These are phyloP conservation scores for Pangasius macronema DNA, from an alignment of 2,797 vertebrate species.

Conservation along the genomic window DNA sequence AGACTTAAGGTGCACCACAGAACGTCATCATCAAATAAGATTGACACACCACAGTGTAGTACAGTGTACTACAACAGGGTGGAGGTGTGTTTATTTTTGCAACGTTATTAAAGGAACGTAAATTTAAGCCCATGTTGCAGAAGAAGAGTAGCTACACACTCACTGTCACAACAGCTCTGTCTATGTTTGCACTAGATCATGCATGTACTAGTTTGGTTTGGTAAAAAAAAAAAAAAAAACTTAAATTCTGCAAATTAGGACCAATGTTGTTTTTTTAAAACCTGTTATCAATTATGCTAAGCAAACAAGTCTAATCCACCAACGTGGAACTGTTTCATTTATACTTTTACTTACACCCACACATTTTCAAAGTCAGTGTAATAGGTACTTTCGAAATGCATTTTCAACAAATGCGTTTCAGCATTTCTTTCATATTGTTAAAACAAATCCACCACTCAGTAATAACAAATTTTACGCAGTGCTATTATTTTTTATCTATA, in stretches of 20 bases:
- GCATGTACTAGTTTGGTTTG: neutral
- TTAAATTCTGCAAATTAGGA: neutral
- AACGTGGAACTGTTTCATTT: neutral
- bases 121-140: neutral
- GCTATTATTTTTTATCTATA: neutral
- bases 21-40: neutral
- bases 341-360: constrained; percentile 12
- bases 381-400: neutral
- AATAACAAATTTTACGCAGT: neutral
- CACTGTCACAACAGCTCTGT: neutral
- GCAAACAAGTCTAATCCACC: constrained; percentile 13
- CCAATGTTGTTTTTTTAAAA: neutral
- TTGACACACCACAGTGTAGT: neutral
- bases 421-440: neutral
- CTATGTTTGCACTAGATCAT: neutral
- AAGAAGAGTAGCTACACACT: neutral
- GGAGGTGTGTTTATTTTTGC: neutral
- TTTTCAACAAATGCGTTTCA: too few species aligned
- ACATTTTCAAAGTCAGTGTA: constrained; percentile 5
- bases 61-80: too few species aligned
- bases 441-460: neutral
- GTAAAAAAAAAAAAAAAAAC: neutral
- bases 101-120: neutral
- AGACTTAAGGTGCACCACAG: neutral
- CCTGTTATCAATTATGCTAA: neutral